Evolutionary conservation across 2,113 vertebrate genomes (phyloP), one percentile per base, ranked within the genome.

Genomic region (Trichechus manatus): DNA sequence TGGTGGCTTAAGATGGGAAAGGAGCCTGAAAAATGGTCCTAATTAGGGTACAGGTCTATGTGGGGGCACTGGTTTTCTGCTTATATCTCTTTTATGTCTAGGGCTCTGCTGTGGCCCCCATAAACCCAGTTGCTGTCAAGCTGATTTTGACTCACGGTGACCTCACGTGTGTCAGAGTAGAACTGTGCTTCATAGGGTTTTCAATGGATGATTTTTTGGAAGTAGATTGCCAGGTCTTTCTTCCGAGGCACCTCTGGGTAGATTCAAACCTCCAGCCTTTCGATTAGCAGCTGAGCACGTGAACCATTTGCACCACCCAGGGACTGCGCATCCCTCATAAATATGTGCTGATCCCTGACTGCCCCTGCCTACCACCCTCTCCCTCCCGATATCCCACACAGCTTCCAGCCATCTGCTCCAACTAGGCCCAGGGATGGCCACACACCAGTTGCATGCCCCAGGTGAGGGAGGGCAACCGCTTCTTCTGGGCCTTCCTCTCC

Each of bases 401-500:
- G 9, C 74, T 23, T 2, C 63, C 42, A 61, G 56, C n/a, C 33
- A 33, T 42, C 22, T 75, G 15, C n/a, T 20, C 33, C 53, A 23
- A 9, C 74, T 5, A 11, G 66, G 31, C 14, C 36, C 10, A 39
- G 0, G 39, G 72, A 5, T 4, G 10, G n/a, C 27, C 56, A 0
- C 64, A 29, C 82, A 98, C 97, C 88, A 1, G 90, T 56, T 94
- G 97, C 13, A 74, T 3, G 5, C 95, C 92, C 19, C 94, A 20
- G 91, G 98, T 81, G 0, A 98, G 92, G 2, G 98, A 98, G 11
- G 10, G 64, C 0, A 98, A 98, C 53, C 68, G 89, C 87, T 97
- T 98, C 90, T 96, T 98, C 90, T 91, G 79, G 31, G 89, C 63
- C 44, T 87, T 98, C 80, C 85, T 98, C 78, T 98, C 97, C 23